Conservation (phyloP, 2,113 vertebrate genomes). For the Empidonax traillii region DNA sequence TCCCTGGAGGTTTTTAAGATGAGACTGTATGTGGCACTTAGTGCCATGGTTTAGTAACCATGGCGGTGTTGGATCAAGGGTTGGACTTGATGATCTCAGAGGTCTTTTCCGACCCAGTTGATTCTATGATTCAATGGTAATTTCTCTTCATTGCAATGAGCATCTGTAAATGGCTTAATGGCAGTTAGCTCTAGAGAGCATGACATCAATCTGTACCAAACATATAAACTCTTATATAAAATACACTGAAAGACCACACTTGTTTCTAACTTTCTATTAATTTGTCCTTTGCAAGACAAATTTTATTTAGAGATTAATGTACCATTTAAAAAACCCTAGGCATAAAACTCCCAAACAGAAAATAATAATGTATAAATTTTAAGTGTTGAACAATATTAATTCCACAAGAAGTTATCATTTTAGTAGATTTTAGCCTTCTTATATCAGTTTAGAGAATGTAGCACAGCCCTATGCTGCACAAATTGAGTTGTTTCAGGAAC, state of each 20-base stretch:
- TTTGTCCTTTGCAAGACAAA: constrained; percentile 62
- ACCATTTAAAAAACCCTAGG: constrained; percentile 46
- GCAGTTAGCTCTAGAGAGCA: constrained; percentile 58
- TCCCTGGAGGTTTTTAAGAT: no score
- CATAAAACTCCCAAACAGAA: constrained; percentile 55
- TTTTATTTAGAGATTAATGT: constrained; percentile 61
- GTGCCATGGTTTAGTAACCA: no score
- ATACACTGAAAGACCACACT: constrained; percentile 46
- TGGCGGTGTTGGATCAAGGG: no score
- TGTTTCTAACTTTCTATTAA: constrained; percentile 61
- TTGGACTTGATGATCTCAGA: no score
- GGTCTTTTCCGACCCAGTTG: no score
- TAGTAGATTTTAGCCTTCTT: background rate
- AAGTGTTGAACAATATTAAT: constrained; percentile 55
- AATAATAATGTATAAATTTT: constrained; percentile 56
- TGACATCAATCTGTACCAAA: constrained; percentile 50
- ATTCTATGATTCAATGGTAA: constrained; percentile 18
- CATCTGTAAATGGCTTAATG: constrained; percentile 66
- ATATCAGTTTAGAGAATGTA: background rate
- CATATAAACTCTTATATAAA: constrained; percentile 54
- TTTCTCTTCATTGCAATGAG: constrained; percentile 61
- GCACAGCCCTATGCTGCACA: background rate
- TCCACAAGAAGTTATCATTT: constrained; percentile 32
- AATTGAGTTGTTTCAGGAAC: background rate
- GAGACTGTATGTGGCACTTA: no score